Base-by-base conservation (phyloP, 2,888 invertebrate genomes). In the Osmoderma eremita region DNA sequence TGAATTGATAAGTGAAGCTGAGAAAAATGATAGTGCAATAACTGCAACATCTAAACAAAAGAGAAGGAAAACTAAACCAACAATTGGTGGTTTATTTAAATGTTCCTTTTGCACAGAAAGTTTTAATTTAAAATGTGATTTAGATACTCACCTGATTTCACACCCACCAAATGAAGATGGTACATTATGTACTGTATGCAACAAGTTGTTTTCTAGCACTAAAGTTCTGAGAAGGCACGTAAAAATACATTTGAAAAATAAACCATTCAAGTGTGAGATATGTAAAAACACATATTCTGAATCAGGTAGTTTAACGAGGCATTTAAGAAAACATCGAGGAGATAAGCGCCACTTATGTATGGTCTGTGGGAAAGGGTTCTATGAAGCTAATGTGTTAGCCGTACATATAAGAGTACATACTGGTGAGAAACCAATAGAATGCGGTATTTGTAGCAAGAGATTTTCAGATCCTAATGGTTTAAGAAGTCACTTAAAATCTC, bases 281-380 rank as follows among this genome's bases (percentile, higher is more conserved):
- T 80, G 80, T 56, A 70, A 74, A 12, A 78, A 76, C 63, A 73
- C 72, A 38, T 80, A 78, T 65, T 74, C 78, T 3, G 79, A 80
- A 71, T 78, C 79, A 2, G 79, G 78, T 12, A 78, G 78, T 70
- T 73, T 79, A 50, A 78, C 77, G 1, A 71, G 78, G 58, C 80
- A 80, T 70, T 70, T 78, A 49, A 61, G 79, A 41, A 79, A 78
- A 64, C 80, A 80, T 67, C 69, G 69, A n/a, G 80, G 80, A 1
- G 79, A 80, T 68, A 80, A 77, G 54, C 67, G 77, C 22, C 78
- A 80, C 69, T 71, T 79, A n/a, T 80, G 80, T 58, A 74, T 74
- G 1, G 72, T 77, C 6, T 80, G 80, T 66, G 79, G 79, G 3
- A 80, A 79, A 70, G 76, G 79, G 3, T 80, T 80, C 70, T 80